These are phyloP conservation scores for Parasteatoda lunata DNA, from an alignment of 2,888 invertebrate species.

Conservation along the genomic window DNA sequence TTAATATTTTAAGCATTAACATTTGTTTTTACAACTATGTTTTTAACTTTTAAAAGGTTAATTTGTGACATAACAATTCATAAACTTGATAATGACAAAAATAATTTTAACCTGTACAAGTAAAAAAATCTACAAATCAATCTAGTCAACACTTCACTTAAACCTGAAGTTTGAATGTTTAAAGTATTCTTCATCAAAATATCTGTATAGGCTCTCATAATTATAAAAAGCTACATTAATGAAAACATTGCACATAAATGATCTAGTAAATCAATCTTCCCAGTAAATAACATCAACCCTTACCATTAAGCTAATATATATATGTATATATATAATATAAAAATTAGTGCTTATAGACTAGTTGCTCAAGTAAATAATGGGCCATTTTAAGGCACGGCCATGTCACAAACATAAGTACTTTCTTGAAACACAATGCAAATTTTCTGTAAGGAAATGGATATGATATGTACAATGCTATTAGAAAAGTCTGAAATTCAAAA, in stretches of 20 bases:
- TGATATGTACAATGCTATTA: conserved; percentile 62
- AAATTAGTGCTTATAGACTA: conserved; percentile 68
- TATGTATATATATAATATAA: conserved; percentile 15
- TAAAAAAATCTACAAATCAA: neutral
- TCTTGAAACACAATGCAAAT: conserved; percentile 58
- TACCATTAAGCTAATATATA: conserved; percentile 68
- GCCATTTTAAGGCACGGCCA: conserved; percentile 64
- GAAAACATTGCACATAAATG: conserved; percentile 68
- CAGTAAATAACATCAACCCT: conserved; percentile 65
- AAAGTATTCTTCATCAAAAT: conserved; percentile 38
- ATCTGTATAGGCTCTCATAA: conserved; percentile 58
- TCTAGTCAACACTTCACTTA: conserved; percentile 49
- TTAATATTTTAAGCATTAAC: neutral
- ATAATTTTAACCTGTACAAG: neutral
- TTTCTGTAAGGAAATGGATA: conserved; percentile 54
- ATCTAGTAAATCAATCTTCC: conserved; percentile 59
- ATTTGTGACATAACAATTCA: neutral
- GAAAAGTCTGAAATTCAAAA: conserved; percentile 52
- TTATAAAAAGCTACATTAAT: conserved; percentile 64
- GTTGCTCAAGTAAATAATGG: conserved; percentile 64
- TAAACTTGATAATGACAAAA: neutral
- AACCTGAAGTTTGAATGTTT: conserved; percentile 34
- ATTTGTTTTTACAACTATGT: neutral
- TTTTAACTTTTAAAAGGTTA: neutral
- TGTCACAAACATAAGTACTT: conserved; percentile 68